Percentiles rank a stretch among this genome's conserved stretches.
Conservation (phyloP, 1,140 invertebrate species). For the Yoshiicerus persimilis region DNA sequence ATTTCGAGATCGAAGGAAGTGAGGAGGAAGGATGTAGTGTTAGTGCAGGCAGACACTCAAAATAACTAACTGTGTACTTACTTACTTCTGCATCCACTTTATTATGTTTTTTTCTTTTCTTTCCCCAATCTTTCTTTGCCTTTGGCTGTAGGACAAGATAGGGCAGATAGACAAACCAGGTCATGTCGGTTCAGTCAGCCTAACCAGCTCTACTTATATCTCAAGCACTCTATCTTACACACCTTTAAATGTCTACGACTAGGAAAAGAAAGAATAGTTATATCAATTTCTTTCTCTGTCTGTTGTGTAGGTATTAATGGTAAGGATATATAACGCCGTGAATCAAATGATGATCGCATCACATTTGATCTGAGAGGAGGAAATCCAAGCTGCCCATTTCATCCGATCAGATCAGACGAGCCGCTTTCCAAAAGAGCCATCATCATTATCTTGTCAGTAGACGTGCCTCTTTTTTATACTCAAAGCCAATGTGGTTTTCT, state of each 20-base stretch:
- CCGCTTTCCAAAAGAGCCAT: neutral
- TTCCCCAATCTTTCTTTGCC: neutral
- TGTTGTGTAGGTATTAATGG: neutral
- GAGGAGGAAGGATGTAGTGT: neutral
- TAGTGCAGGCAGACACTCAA: neutral
- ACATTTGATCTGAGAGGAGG: neutral
- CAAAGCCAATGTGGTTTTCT: neutral
- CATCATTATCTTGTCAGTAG: neutral
- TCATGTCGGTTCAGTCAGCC: neutral
- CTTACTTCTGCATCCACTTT: neutral
- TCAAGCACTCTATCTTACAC: neutral
- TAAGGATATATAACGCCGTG: neutral
- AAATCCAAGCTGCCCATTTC: neutral
- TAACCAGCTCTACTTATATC: no score
- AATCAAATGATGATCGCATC: constrained; percentile 12
- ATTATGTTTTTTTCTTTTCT: neutral
- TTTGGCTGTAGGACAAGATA: neutral
- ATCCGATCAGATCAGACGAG: neutral
- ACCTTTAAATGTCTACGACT: neutral
- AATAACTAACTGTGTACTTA: neutral
- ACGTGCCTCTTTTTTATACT: neutral
- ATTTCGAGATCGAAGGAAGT: neutral
- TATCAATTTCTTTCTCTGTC: neutral
- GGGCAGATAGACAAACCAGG: neutral
- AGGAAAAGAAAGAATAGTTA: neutral